A percentile compares a stretch with the other conserved stretches of the same genome.
phyloP scores from a whole-genome alignment of 2,113 vertebrate species.

The Nematolebias whitei region DNA sequence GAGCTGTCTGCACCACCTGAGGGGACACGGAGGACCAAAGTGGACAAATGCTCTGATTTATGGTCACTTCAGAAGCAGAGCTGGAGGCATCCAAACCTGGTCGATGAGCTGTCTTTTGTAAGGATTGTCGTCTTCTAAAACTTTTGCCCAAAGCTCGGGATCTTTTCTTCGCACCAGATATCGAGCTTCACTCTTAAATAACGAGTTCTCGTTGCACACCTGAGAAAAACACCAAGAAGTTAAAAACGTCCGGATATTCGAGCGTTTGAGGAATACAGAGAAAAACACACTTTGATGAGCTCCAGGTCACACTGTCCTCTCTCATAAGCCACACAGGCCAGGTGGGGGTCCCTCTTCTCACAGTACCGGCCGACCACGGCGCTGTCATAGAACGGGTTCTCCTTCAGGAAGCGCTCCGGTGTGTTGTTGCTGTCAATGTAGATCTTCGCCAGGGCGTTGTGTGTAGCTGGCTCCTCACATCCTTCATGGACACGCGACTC shows the following conservation, averaged over 20 bases:
- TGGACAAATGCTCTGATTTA: not conserved
- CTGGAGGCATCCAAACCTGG: constrained; percentile 77
- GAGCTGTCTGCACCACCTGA: constrained; percentile 92
- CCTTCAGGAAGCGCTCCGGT: constrained; percentile 89
- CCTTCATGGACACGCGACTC: constrained; percentile 91
- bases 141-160: constrained; percentile 89
- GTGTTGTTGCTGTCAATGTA: constrained; percentile 94
- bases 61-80: not conserved
- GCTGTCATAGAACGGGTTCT: constrained; percentile 91
- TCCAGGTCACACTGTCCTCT: constrained; percentile 91
- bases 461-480: constrained; percentile 90
- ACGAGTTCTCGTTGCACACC: constrained; percentile 94
- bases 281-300: constrained; percentile 86
- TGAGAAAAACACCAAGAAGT: constrained; percentile 37
- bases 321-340: constrained; percentile 91
- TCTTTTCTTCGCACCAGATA: constrained; percentile 91
- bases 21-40: not conserved
- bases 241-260: not conserved
- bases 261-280: not conserved
- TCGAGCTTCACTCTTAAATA: constrained; percentile 91
- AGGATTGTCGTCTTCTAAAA: constrained; percentile 88
- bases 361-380: constrained; percentile 88
- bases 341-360: constrained; percentile 91
- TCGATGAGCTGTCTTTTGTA: constrained; percentile 89
- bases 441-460: constrained; percentile 93